Percentiles rank a stretch among this genome's conserved stretches.
Conservation (phyloP, 1,140 invertebrate species). For the Hycleus phaleratus region DNA sequence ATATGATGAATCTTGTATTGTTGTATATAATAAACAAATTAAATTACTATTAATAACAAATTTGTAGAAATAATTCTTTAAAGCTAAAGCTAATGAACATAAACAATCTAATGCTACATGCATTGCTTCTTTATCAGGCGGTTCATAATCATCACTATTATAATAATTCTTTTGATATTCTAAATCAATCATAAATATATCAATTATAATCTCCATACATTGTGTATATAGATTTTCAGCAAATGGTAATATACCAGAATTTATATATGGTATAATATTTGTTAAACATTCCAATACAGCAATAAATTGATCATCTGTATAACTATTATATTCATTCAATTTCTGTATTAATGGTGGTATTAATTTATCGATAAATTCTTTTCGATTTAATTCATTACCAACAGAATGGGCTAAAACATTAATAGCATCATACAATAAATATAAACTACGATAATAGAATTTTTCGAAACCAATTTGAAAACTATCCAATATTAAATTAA, state of each 20-base stretch:
- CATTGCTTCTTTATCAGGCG: slow-evolving; percentile 98
- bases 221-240: slow-evolving; percentile 93
- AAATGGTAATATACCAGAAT: slow-evolving; percentile 94
- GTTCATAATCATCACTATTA: slow-evolving; percentile 76
- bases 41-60: slow-evolving; percentile 88
- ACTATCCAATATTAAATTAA: slow-evolving; percentile 92
- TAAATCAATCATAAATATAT: slow-evolving; percentile 67
- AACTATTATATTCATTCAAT: slow-evolving; percentile 91
- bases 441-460: slow-evolving; percentile 92
- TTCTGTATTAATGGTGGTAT: slow-evolving; percentile 99
- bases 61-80: slow-evolving; percentile 89
- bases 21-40: slow-evolving; percentile 91
- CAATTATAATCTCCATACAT: slow-evolving; percentile 92
- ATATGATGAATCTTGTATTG: slow-evolving; percentile 95
- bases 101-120: slow-evolving; percentile 95
- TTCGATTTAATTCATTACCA: slow-evolving; percentile 92
- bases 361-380: slow-evolving; percentile 88
- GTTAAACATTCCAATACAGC: slow-evolving; percentile 95
- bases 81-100: slow-evolving; percentile 87
- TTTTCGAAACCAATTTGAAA: slow-evolving; percentile 94
- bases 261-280: slow-evolving; percentile 92
- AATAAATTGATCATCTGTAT: slow-evolving; percentile 88
- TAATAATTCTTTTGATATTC: slow-evolving; percentile 84
- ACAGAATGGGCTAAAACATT: slow-evolving; percentile 96
- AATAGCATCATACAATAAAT: slow-evolving; percentile 98